These are phyloP conservation scores for Strix aluco DNA, from an alignment of 2,113 vertebrate species.

Conservation along the genomic window DNA sequence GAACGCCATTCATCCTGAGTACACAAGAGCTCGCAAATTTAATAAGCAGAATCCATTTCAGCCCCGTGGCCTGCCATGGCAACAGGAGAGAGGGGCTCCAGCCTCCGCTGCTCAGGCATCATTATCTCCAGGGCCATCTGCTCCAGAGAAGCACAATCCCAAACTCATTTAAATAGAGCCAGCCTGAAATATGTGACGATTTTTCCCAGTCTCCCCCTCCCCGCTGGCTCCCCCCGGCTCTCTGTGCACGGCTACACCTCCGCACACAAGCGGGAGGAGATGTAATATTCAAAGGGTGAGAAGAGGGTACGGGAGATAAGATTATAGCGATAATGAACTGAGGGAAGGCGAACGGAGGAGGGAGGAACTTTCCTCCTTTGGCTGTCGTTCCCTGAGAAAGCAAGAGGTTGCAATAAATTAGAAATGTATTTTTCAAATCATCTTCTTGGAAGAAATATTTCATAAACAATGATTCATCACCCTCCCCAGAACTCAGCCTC, in stretches of 20 bases:
- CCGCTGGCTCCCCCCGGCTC: not conserved
- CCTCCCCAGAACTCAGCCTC: constrained; percentile 31
- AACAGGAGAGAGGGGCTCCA: constrained; percentile 77
- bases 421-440: constrained; percentile 45
- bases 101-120: constrained; percentile 83
- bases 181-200: constrained; percentile 69
- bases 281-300: constrained; percentile 44
- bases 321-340: constrained; percentile 35
- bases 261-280: not conserved
- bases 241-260: not conserved
- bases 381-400: not conserved
- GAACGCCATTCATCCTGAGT: constrained; percentile 78
- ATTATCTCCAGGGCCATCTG: constrained; percentile 97
- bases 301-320: constrained; percentile 28
- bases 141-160: constrained; percentile 83
- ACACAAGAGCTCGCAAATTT: constrained; percentile 81
- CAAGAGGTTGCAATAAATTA: constrained; percentile 49
- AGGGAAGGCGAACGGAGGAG: constrained; percentile 14
- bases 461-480: constrained; percentile 56
- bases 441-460: constrained; percentile 57
- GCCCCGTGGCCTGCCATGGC: constrained; percentile 79
- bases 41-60: constrained; percentile 84
- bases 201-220: constrained; percentile 20
- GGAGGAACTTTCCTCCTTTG: constrained; percentile 52
- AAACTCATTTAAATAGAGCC: constrained; percentile 81